Conservation (phyloP, 2,888 invertebrate species). For the Cantharis rustica region DNA sequence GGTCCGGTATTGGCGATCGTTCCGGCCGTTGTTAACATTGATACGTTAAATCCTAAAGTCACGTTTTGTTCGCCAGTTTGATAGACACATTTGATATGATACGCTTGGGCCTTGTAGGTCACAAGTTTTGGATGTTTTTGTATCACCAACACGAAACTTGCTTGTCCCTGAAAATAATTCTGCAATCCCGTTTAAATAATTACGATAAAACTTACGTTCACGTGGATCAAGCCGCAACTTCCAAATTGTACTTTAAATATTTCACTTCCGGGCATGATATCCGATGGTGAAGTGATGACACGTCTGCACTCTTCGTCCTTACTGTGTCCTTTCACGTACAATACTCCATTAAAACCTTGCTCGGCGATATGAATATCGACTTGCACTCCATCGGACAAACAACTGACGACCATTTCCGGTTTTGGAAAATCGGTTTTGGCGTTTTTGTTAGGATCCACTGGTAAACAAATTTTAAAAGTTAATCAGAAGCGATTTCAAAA, state of each 20-base stretch:
- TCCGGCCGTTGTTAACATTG: slow-evolving; percentile 93
- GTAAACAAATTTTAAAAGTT: neutral
- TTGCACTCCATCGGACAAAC: slow-evolving; percentile 89
- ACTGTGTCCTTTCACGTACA: slow-evolving; percentile 94
- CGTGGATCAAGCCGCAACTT: slow-evolving; percentile 88
- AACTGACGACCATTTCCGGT: slow-evolving; percentile 86
- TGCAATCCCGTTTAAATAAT: neutral
- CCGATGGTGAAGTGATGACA: slow-evolving; percentile 76
- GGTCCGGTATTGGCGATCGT: slow-evolving; percentile 95
- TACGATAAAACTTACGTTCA: slow-evolving; percentile 73
- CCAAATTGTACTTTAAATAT: slow-evolving; percentile 81
- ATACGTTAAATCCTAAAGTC: slow-evolving; percentile 91
- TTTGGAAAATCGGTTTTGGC: slow-evolving; percentile 75
- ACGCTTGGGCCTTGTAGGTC: slow-evolving; percentile 93
- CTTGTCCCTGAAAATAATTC: slow-evolving; percentile 71
- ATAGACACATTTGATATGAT: slow-evolving; percentile 94
- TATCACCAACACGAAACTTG: slow-evolving; percentile 91
- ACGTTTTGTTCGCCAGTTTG: slow-evolving; percentile 93
- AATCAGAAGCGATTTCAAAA: neutral
- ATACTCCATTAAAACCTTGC: slow-evolving; percentile 83
- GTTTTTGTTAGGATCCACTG: neutral
- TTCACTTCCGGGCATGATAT: slow-evolving; percentile 68
- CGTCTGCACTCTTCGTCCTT: slow-evolving; percentile 89
- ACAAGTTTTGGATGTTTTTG: slow-evolving; percentile 96
- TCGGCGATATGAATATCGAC: slow-evolving; percentile 78